Conservation (phyloP, 2,113 vertebrate genomes). For the Tragelaphus buxtoni region DNA sequence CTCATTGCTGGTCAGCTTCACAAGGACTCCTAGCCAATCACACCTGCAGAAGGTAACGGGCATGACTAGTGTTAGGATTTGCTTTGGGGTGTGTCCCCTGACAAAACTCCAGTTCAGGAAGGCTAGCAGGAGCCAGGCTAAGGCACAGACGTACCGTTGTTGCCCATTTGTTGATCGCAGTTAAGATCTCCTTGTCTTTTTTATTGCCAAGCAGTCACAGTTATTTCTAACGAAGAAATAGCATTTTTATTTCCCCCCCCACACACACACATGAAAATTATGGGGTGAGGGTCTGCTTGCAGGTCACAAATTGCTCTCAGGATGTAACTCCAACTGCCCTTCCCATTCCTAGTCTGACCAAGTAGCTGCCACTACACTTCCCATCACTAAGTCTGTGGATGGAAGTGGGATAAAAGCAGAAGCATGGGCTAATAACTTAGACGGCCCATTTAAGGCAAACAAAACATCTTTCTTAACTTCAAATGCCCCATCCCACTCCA, state of each 20-base stretch:
- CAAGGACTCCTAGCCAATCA: not conserved
- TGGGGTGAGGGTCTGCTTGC: not conserved
- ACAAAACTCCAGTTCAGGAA: not conserved
- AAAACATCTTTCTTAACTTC: not conserved
- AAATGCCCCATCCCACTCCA: not conserved
- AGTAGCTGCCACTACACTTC: not conserved
- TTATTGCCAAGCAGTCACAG: not conserved
- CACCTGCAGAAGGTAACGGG: not conserved
- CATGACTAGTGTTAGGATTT: not conserved
- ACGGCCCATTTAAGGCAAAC: not conserved
- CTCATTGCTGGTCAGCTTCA: not conserved
- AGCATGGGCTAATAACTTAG: not conserved
- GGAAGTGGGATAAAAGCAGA: not conserved
- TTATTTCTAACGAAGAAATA: not conserved
- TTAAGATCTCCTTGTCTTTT: not conserved
- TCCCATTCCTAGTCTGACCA: not conserved
- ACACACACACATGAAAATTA: not conserved
- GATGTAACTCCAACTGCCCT: not conserved
- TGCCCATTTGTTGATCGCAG: not conserved
- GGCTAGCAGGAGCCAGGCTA: not conserved
- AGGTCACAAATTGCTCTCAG: not conserved
- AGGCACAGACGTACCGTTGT: fast-evolving
- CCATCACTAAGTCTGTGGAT: not conserved
- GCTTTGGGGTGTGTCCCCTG: not conserved
- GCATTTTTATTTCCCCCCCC: not conserved